phyloP scores from a whole-genome alignment of 2,888 invertebrate genomes.

The Sylvicola fuscatus region DNA sequence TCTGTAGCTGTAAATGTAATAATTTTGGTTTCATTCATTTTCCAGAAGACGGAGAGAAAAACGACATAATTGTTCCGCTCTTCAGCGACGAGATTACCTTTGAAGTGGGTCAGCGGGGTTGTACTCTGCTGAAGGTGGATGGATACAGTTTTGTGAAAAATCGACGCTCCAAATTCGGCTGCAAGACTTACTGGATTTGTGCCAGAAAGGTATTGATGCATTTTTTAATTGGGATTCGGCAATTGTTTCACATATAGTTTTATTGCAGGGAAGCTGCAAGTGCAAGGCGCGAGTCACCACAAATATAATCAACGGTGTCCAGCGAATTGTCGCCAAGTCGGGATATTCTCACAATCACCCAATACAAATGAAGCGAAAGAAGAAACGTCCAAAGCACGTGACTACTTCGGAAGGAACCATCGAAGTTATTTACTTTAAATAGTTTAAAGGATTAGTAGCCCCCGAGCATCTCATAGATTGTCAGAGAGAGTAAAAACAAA shows the following conservation, averaged over 20 bases:
- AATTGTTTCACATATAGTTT: constrained; percentile 1
- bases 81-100: constrained; percentile 9
- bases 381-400: not conserved
- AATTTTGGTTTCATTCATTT: no score
- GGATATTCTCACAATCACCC: constrained; percentile 21
- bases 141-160: constrained; percentile 23
- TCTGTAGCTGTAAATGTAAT: no score
- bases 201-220: constrained; percentile 25
- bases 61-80: no score
- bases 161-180: constrained; percentile 16
- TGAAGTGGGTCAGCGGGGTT: constrained; percentile 21
- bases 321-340: constrained; percentile 5
- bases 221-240: constrained; percentile 1
- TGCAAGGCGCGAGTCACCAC: constrained; percentile 9
- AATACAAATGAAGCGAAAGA: constrained; percentile 5
- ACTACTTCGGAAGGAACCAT: no score
- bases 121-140: constrained; percentile 18
- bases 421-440: no score
- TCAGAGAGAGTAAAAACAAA: no score
- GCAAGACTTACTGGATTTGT: constrained; percentile 25
- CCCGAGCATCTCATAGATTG: no score
- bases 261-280: constrained; percentile 1
- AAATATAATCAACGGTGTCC: constrained; percentile 6
- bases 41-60: no score
- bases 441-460: no score